Evolutionary conservation across 2,113 vertebrate genomes (phyloP), one percentile per base, ranked within the genome.

Genomic region (Spea multiplicata): DNA sequence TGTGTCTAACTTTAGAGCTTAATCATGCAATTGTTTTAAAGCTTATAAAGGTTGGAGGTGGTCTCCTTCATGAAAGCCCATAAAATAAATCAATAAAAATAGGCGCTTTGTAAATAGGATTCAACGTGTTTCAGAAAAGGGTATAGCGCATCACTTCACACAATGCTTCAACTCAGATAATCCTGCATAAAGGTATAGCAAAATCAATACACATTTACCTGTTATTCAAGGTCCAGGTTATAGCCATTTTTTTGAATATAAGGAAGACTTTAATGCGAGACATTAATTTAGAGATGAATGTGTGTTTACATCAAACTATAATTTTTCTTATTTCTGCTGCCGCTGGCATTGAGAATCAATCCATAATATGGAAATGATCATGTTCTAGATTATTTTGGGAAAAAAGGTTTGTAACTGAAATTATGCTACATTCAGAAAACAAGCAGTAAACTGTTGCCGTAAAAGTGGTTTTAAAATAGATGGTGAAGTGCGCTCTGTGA

Each of bases 191-290:
- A 69, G 45, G 65, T 59, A 69, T 76, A 76, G 52, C 45, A 76
- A 76, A 76, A 76, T 76, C 74, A 76, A 76, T 76, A 69, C 52
- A 69, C 66, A 76, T 76, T 59, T 68, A 76, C 65, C 53, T 76
- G 66, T 57, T 75, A 49, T 76, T 76, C 52, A 76, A 69, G 74
- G 74, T 8, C 55, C 52, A 5, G 53, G 74, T 68, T 68, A 76
- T 76, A 66, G 65, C 57, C 66, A 68, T 76, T 76, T 76, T 8
- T 53, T 76, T 55, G 46, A 55, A 66, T 75, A 65, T 75, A 66
- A 10, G 48, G 73, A 67, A 76, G 12, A 62, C 45, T 50, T 55
- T 75, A 65, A 68, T 69, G 53, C 68, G 74, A 44, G 6, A 45
- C 52, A 76, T 76, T 76, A 76, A 76, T 76, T 76, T 66, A 68